Evolutionary conservation across 2,113 vertebrate species (phyloP).

Genomic region (Epinephelus moara): DNA sequence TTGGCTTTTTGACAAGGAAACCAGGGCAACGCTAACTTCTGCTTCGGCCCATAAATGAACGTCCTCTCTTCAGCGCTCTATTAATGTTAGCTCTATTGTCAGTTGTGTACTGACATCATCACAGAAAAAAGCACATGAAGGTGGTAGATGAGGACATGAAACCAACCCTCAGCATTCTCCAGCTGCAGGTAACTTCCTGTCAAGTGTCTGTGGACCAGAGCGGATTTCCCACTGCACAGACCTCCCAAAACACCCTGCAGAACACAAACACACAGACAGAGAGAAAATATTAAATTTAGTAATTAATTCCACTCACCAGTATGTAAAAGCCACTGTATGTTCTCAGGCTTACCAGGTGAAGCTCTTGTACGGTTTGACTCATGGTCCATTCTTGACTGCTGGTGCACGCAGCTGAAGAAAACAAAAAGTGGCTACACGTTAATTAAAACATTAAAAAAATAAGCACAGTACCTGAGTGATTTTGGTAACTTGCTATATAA

Average conservation of each 20-base stretch:
- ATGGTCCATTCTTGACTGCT: slow-evolving; percentile 98
- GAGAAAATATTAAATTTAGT: background rate
- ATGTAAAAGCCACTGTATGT: background rate
- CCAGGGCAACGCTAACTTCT: no score
- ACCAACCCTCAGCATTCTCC: slow-evolving; percentile 92
- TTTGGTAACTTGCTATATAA: no score
- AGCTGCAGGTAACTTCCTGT: slow-evolving; percentile 92
- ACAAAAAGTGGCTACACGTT: background rate
- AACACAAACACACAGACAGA: slow-evolving; percentile 12
- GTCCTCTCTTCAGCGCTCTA: no score
- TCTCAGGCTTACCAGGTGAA: slow-evolving; percentile 89
- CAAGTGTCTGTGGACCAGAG: slow-evolving; percentile 94
- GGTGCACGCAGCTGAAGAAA: slow-evolving; percentile 87
- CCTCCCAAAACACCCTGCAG: slow-evolving; percentile 92
- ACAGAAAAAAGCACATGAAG: background rate
- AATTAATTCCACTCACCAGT: background rate
- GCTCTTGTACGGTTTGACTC: slow-evolving; percentile 90
- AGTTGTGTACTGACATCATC: background rate
- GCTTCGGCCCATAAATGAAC: no score
- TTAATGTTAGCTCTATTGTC: background rate
- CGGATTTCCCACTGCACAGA: slow-evolving; percentile 91
- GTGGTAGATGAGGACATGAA: background rate
- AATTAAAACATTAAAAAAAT: background rate
- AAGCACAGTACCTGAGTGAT: no score
- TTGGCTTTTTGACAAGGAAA: no score